These are phyloP conservation scores for Mellivora capensis DNA, from an alignment of 2,113 vertebrate genomes.

Conservation along the genomic window DNA sequence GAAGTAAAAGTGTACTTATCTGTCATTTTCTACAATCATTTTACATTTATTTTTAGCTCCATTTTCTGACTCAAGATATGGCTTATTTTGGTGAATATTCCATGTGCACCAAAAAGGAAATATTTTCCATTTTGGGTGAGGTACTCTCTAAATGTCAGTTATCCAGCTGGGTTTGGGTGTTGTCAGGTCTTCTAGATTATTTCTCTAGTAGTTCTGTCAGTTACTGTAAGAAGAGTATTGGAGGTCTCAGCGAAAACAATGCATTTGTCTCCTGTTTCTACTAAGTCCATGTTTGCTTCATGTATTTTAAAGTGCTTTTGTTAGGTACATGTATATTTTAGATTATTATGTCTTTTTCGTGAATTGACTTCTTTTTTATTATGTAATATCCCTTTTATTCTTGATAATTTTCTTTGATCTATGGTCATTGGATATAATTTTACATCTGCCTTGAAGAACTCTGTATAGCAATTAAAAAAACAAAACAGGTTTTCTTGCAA, in stretches of 20 bases:
- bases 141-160: not conserved
- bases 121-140: not conserved
- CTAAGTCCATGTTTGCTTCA: not conserved
- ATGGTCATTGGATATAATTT: not conserved
- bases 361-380: not conserved
- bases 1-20: not conserved
- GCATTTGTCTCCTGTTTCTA: not conserved
- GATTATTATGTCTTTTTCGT: not conserved
- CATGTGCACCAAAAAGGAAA: not conserved
- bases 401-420: not conserved
- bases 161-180: not conserved
- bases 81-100: not conserved
- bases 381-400: not conserved
- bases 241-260: not conserved
- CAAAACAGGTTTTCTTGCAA: not conserved
- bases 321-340: not conserved
- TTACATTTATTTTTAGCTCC: not conserved
- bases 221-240: not conserved
- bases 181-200: not conserved
- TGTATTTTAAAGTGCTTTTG: not conserved
- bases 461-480: not conserved
- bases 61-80: not conserved
- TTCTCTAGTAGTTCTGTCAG: not conserved
- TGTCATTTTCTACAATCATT: not conserved
- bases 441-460: not conserved